Evolutionary conservation across 2,113 vertebrate genomes (phyloP).

Genomic region (Tachycineta bicolor): DNA sequence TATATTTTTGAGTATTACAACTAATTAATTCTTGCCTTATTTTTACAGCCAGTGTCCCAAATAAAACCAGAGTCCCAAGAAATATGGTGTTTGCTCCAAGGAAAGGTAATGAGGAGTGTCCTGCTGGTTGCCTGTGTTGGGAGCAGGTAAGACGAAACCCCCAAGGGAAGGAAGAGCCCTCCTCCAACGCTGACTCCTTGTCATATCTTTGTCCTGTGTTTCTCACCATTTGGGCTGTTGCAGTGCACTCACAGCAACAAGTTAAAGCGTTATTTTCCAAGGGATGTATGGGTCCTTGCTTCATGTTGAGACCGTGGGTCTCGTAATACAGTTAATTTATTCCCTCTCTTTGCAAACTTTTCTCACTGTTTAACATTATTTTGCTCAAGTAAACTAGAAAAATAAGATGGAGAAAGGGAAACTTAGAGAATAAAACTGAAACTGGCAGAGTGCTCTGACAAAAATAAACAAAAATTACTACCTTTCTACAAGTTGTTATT

Average conservation of each 20-base stretch:
- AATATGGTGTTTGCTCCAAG: background rate
- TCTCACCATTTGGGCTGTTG: background rate
- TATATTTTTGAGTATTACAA: background rate
- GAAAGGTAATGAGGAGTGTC: accelerated
- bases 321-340: background rate
- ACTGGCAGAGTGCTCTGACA: background rate
- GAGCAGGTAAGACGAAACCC: background rate
- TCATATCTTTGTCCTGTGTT: background rate
- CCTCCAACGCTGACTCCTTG: background rate
- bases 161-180: background rate
- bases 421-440: background rate
- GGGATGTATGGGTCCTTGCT: background rate
- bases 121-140: background rate
- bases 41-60: background rate
- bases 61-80: background rate
- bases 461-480: background rate
- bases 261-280: background rate
- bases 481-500: background rate
- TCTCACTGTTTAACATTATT: background rate
- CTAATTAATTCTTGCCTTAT: background rate
- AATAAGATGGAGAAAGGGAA: background rate
- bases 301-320: background rate
- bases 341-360: background rate
- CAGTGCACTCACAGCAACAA: background rate
- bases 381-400: background rate